Percentiles rank a stretch among this genome's conserved stretches.
Conservation (phyloP, 2,113 vertebrate genomes). For the Engraulis encrasicolus region DNA sequence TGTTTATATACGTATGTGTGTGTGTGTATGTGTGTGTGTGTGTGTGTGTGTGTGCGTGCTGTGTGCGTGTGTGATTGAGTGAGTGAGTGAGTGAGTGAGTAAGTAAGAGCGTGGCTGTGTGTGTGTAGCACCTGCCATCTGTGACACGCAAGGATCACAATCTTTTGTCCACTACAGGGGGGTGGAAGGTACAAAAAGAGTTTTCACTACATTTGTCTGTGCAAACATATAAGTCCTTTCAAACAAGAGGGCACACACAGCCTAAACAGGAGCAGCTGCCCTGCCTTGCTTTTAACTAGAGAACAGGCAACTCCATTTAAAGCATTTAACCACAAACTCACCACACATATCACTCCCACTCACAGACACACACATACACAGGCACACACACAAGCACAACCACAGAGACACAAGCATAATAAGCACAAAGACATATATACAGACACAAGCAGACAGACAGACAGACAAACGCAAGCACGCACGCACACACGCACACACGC, state of each 20-base stretch:
- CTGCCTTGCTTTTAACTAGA: slow-evolving; percentile 29
- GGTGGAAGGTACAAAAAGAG: slow-evolving; percentile 38
- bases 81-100: no score
- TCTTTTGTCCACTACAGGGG: slow-evolving; percentile 39
- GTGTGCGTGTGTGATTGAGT: neutral
- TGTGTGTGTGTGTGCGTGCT: slow-evolving; percentile 9
- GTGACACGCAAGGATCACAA: slow-evolving; percentile 36
- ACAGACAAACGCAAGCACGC: no score
- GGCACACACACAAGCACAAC: neutral
- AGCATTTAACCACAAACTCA: slow-evolving; percentile 30
- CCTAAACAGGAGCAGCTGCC: slow-evolving; percentile 45
- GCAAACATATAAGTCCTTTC: slow-evolving; percentile 19
- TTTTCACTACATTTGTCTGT: slow-evolving; percentile 27
- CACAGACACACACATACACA: neutral
- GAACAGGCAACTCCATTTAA: slow-evolving; percentile 39
- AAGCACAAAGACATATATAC: neutral
- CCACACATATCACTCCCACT: neutral
- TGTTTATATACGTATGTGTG: neutral
- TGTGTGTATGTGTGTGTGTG: slow-evolving; percentile 26
- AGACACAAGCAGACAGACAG: no score
- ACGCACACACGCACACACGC: neutral
- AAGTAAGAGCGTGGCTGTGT: no score
- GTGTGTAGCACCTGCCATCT: slow-evolving; percentile 42
- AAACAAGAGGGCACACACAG: slow-evolving; percentile 36
- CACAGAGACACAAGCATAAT: no score